These are phyloP conservation scores for Pangasius djambal DNA, from an alignment of 2,797 vertebrate genomes.

Conservation along the genomic window DNA sequence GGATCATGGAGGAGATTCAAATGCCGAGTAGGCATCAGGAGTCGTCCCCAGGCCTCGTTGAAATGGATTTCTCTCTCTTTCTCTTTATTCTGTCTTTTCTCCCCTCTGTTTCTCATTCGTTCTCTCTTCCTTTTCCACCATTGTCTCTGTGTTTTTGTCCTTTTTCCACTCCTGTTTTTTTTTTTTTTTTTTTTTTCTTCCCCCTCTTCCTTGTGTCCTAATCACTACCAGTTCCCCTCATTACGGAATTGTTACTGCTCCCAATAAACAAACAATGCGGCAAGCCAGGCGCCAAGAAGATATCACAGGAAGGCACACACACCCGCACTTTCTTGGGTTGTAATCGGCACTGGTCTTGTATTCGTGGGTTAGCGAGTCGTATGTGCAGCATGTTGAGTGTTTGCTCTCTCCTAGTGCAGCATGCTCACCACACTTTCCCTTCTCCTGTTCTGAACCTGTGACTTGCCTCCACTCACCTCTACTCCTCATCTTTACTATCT, in stretches of 20 bases:
- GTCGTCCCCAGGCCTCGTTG: slow-evolving; percentile 38
- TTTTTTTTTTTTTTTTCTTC: slow-evolving; percentile 1
- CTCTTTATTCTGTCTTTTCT: background rate
- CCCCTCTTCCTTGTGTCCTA: slow-evolving; percentile 43
- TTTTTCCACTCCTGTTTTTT: slow-evolving; percentile 61
- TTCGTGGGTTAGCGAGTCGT: background rate
- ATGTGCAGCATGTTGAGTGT: background rate
- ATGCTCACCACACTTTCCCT: background rate
- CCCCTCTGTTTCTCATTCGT: slow-evolving; percentile 18
- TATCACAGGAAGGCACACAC: slow-evolving; percentile 40
- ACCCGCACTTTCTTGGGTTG: background rate
- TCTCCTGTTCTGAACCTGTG: background rate
- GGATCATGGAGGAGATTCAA: slow-evolving; percentile 53
- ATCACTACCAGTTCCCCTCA: slow-evolving; percentile 75
- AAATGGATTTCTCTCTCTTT: slow-evolving; percentile 11
- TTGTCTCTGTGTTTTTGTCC: slow-evolving; percentile 26
- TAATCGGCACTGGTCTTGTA: background rate
- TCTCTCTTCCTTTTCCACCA: slow-evolving; percentile 13
- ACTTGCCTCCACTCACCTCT: slow-evolving; percentile 20
- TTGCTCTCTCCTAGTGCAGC: background rate
- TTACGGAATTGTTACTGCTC: slow-evolving; percentile 70
- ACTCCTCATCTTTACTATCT: background rate
- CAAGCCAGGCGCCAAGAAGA: slow-evolving; percentile 33
- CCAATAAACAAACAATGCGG: slow-evolving; percentile 68
- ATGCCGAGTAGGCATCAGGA: slow-evolving; percentile 44